Conservation (phyloP, 2,888 invertebrate species). For the Acrocyrtus sp. region DNA sequence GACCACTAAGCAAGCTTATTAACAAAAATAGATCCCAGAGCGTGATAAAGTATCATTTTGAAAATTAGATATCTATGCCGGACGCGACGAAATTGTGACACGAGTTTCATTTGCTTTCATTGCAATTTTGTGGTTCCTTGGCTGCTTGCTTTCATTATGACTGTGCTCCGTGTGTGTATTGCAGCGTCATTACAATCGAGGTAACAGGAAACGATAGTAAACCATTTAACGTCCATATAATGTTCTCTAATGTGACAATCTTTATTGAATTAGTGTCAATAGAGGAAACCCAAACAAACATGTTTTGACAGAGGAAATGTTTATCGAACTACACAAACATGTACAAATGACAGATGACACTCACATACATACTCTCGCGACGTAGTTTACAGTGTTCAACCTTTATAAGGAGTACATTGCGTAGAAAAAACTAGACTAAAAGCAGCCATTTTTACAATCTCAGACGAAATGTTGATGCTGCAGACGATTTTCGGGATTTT, state of each 20-base stretch:
- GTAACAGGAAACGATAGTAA: background rate
- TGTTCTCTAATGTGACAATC: background rate
- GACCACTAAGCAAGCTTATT: no score
- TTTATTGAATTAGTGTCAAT: slow-evolving; percentile 23
- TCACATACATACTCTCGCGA: background rate
- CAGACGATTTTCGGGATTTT: slow-evolving; percentile 35
- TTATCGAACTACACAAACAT: background rate
- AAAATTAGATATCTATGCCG: no score
- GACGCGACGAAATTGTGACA: slow-evolving; percentile 6
- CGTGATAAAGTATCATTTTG: no score
- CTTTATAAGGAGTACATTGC: background rate
- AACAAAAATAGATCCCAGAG: no score
- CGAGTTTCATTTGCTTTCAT: slow-evolving; percentile 10
- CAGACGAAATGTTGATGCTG: slow-evolving; percentile 33
- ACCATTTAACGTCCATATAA: no score
- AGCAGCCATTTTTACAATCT: slow-evolving; percentile 9
- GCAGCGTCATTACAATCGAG: slow-evolving; percentile 3
- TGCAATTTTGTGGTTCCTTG: no score
- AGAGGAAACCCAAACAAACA: background rate
- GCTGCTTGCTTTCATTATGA: no score
- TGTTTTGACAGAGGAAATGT: background rate
- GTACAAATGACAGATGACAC: background rate
- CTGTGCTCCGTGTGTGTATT: background rate
- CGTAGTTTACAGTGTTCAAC: background rate
- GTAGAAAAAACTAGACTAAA: background rate